Evolutionary conservation across 2,888 invertebrate species (phyloP).

Genomic region (Noctua janthina): DNA sequence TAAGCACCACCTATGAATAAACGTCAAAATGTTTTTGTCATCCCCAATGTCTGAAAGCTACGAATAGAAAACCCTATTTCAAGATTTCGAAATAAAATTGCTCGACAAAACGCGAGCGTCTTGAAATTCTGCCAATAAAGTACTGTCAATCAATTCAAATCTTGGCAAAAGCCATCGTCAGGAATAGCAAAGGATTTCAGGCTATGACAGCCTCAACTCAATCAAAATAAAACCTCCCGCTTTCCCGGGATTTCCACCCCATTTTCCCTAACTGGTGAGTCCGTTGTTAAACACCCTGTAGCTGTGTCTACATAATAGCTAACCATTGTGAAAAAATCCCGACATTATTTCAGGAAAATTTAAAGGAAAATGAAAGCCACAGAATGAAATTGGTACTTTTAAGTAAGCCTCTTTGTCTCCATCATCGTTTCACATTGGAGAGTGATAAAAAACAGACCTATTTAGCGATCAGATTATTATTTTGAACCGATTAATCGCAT

Average conservation of each 20-base stretch:
- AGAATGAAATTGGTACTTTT: background rate
- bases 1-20: background rate
- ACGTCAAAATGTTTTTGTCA: background rate
- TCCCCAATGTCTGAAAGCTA: background rate
- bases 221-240: slow-evolving; percentile 30
- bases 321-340: slow-evolving; percentile 30
- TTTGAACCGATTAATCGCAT: background rate
- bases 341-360: background rate
- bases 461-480: background rate
- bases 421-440: background rate
- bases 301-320: slow-evolving; percentile 5
- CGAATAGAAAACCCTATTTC: background rate
- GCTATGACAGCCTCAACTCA: slow-evolving; percentile 20
- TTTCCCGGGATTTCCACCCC: slow-evolving; percentile 8
- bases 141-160: slow-evolving; percentile 36
- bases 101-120: slow-evolving; percentile 9
- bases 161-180: slow-evolving; percentile 10
- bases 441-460: background rate
- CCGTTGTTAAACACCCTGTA: slow-evolving; percentile 28
- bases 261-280: slow-evolving; percentile 15
- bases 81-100: slow-evolving; percentile 13
- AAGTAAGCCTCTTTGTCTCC: background rate
- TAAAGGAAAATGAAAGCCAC: slow-evolving; percentile 1
- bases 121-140: slow-evolving; percentile 36
- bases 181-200: slow-evolving; percentile 17